Base-by-base conservation (phyloP, 2,888 invertebrate genomes). In the Trissoscelio sp. region DNA sequence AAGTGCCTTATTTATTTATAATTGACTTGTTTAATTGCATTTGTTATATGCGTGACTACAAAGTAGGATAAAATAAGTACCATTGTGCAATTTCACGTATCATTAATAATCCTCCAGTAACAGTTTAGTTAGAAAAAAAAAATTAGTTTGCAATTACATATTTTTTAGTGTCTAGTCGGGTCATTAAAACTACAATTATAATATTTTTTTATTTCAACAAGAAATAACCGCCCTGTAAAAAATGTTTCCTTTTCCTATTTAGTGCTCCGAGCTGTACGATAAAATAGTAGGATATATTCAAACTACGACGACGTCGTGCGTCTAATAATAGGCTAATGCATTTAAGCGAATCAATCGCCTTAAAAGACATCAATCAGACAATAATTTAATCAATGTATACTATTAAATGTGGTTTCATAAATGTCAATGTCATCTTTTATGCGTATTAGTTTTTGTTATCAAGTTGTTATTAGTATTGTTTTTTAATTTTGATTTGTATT, bases 351-450 rank as follows among this genome's bases (percentile, higher is more conserved):
- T 66, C 53, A 78, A 64, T 70, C 70, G 57, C 18, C 18, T 64
- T 58, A 58, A 62, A 39, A 70, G 55, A 70, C 78, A 70, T 62
- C 69, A 78, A 70, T 78, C 77, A 70, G 46, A 46, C 55, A 70
- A 62, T 78, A 78, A 70, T 70, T 57, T 62, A 70, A 78, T 78
- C 70, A 78, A 78, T 70, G 64, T 39, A 57, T 78, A 69, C 48
- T 48, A 46, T 70, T 62, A 55, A 39, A 70, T 51, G 46, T 70
- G 62, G 53, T 70, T 77, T 77, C 34, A 11, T 34, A 16, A 77
- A 77, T 69, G 69, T 70, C 69, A 77, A 64, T 62, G 77, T 55
- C 69, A 48, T 34, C 1, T 42, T 51, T 31, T 16, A 60, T 53
- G 62, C 44, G 12, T 20, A 12, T 39, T 62, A 39, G 14, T 60